These are phyloP conservation scores for Heliconius melpomene DNA, from an alignment of 1,140 invertebrate species.

Conservation along the genomic window DNA sequence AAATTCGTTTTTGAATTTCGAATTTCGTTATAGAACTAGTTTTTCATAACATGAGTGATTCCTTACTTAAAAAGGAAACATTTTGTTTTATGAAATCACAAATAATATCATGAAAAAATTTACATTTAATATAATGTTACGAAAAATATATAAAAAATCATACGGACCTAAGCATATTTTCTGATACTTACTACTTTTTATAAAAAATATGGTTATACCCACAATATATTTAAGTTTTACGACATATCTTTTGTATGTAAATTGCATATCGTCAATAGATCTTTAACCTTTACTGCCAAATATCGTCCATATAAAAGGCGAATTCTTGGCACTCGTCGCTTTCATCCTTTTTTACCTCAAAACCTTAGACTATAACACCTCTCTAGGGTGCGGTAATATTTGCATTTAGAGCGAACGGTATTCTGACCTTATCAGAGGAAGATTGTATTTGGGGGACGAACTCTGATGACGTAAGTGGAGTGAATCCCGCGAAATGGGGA, in stretches of 20 bases:
- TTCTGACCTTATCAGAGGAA: slow-evolving; percentile 75
- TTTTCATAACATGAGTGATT: too few species aligned
- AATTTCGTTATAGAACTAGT: too few species aligned
- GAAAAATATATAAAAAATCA: too few species aligned
- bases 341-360: slow-evolving; percentile 75
- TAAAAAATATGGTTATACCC: neutral
- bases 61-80: too few species aligned
- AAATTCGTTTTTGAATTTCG: too few species aligned
- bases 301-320: slow-evolving; percentile 72
- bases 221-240: neutral
- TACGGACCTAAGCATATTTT: too few species aligned
- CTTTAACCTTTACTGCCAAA: slow-evolving; percentile 73
- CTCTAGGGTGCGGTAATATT: slow-evolving; percentile 75
- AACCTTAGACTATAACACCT: slow-evolving; percentile 74
- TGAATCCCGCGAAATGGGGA: slow-evolving; percentile 24
- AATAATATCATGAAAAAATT: too few species aligned
- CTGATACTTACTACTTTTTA: neutral
- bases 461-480: slow-evolving; percentile 55
- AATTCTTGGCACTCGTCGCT: slow-evolving; percentile 73
- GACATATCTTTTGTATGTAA: neutral
- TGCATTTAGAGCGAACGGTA: slow-evolving; percentile 79
- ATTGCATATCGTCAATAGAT: slow-evolving; percentile 31
- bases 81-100: too few species aligned
- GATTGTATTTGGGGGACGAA: slow-evolving; percentile 68
- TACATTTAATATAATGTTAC: too few species aligned